Evolutionary conservation across 2,888 invertebrate species (phyloP).

Genomic region (Sisyra terminalis): DNA sequence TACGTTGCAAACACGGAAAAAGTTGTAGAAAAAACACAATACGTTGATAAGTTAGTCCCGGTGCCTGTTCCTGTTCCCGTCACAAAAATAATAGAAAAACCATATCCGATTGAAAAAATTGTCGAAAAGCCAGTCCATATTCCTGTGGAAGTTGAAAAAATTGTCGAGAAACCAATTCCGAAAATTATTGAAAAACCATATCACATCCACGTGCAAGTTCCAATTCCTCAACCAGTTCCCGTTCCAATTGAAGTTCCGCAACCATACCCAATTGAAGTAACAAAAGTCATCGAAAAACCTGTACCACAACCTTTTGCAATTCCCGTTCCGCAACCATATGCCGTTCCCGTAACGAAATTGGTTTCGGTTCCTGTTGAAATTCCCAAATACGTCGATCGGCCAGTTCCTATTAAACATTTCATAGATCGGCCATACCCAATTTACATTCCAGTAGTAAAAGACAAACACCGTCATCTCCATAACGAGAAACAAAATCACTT

Average conservation of each 20-base stretch:
- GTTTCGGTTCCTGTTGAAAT: constrained; percentile 13
- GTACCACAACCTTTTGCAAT: constrained; percentile 15
- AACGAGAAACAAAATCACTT: constrained; percentile 2
- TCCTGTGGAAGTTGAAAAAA: constrained; percentile 24
- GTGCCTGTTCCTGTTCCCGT: constrained; percentile 17
- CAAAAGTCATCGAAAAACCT: constrained; percentile 13
- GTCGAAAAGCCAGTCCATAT: constrained; percentile 43
- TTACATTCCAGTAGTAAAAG: constrained; percentile 2
- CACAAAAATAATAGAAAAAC: constrained; percentile 27
- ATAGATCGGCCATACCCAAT: constrained; percentile 14
- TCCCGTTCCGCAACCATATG: constrained; percentile 17
- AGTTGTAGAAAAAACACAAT: constrained; percentile 26
- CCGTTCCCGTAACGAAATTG: constrained; percentile 14
- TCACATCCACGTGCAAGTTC: constrained; percentile 20
- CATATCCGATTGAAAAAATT: constrained; percentile 35
- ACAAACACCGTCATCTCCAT: background rate
- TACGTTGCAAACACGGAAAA: constrained; percentile 24
- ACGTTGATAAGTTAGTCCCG: constrained; percentile 32
- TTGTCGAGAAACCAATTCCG: constrained; percentile 32
- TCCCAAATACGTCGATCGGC: constrained; percentile 11
- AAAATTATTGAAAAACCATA: constrained; percentile 14
- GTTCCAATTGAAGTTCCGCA: constrained; percentile 13
- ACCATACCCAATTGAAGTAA: constrained; percentile 15
- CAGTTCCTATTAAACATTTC: constrained; percentile 16
- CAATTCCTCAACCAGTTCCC: constrained; percentile 28